Evolutionary conservation across 2,888 invertebrate species (phyloP).

Genomic region (Phengaris alcon): DNA sequence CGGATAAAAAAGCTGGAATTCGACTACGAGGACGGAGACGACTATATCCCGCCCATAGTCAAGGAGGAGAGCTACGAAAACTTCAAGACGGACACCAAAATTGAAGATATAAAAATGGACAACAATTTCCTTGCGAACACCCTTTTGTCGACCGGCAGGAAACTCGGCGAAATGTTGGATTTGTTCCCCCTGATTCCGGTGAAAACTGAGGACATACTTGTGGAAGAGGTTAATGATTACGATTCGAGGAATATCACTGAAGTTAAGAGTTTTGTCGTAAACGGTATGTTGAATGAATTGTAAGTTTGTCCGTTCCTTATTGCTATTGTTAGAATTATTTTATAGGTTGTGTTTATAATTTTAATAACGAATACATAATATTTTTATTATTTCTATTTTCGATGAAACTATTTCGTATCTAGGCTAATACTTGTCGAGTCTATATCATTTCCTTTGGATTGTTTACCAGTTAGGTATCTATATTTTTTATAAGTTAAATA

Average conservation of each 20-base stretch:
- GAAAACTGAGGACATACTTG: constrained; percentile 63
- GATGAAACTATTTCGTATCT: constrained; percentile 59
- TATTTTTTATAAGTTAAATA: constrained; percentile 21
- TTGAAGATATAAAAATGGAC: constrained; percentile 49
- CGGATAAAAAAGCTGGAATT: constrained; percentile 71
- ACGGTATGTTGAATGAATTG: constrained; percentile 53
- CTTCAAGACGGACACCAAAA: constrained; percentile 51
- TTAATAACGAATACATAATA: constrained; percentile 43
- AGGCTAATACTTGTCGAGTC: constrained; percentile 30
- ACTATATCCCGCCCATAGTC: constrained; percentile 64
- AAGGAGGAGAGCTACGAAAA: constrained; percentile 68
- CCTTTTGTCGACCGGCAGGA: constrained; percentile 60
- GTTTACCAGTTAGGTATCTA: constrained; percentile 29
- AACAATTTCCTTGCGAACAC: constrained; percentile 57
- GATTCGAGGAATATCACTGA: constrained; percentile 62
- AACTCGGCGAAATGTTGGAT: constrained; percentile 64
- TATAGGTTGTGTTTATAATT: constrained; percentile 46
- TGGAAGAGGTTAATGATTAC: constrained; percentile 67
- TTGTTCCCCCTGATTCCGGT: constrained; percentile 63
- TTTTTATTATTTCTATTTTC: constrained; percentile 45
- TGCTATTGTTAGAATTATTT: constrained; percentile 41
- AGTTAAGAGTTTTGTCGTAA: constrained; percentile 67
- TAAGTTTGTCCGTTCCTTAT: constrained; percentile 41
- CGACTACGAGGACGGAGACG: constrained; percentile 64
- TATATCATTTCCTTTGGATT: constrained; percentile 28